Base-by-base conservation (phyloP, 92 coral and sea anemone species). In the Pocillopora meandrina region DNA sequence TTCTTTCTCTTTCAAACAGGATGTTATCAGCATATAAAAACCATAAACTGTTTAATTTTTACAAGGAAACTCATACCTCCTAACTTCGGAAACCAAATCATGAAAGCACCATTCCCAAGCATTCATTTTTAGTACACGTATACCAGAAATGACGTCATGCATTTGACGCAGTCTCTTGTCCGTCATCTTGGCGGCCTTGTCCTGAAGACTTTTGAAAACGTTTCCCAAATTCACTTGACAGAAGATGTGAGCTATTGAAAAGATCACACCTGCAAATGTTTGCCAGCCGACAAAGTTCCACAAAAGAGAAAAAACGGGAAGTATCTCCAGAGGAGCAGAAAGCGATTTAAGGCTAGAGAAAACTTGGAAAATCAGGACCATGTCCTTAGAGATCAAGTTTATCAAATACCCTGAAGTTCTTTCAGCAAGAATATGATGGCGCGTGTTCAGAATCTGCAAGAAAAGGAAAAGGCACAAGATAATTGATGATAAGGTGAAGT, bases 341-440 rank as follows among this genome's bases (percentile, higher is more conserved):
- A 74, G 78, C 10, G 63, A n/a, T 9, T 66, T 76, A 17, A 85
- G 64, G 68, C 26, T 74, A 56, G 49, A 23, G n/a, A 74, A 56
- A 12, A 60, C 79, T 58, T 68, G 58, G 11, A 62, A 70, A 56
- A 85, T 59, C 7, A 72, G 83, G n/a, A 75, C 35, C 31, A 69
- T 52, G 83, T 85, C 88, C 47, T 85, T 76, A 31, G 88, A 76
- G 65, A 85, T 62, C 60, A 85, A 80, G 88, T 85, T 85, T 47
- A 77, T 63, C n/a, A 77, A 75, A 64, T 77, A 81, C 19, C 77
- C 88, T 56, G 84, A 85, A 9, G 88, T 34, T 70, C 17, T 70
- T 31, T 70, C 56, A 34, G 74, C 74, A 6, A 70, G 56, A 56
- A 70, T 4, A 14, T 34, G 74, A 17, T 70, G 74, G 35, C 59